Evolutionary conservation across 2,113 vertebrate genomes (phyloP).

Genomic region (Myotis davidii): DNA sequence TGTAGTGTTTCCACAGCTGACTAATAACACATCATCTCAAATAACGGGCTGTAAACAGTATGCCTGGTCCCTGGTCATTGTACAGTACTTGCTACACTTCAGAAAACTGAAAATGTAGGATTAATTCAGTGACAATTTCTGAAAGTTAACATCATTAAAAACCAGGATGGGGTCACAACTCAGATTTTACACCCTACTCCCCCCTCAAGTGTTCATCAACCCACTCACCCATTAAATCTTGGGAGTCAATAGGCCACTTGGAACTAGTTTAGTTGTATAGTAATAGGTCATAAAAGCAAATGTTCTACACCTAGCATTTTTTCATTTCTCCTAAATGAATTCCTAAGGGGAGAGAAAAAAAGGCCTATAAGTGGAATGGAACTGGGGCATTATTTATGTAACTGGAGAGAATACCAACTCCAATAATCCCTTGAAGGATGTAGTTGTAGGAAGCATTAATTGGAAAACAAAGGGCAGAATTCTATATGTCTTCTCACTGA

Average conservation of each 20-base stretch:
- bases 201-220: constrained; percentile 33
- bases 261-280: constrained; percentile 46
- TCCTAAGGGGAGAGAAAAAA: constrained; percentile 35
- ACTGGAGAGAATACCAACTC: constrained; percentile 11
- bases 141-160: background rate
- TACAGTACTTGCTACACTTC: background rate
- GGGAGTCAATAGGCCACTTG: constrained; percentile 51
- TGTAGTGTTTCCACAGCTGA: background rate
- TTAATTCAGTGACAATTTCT: constrained; percentile 22
- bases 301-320: background rate
- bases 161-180: constrained; percentile 5
- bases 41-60: background rate
- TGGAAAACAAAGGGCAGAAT: background rate
- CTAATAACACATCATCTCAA: background rate
- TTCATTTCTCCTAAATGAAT: constrained; percentile 39
- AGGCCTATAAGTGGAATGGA: constrained; percentile 29
- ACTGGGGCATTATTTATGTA: background rate
- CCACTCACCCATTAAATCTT: constrained; percentile 29
- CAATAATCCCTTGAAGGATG: background rate
- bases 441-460: background rate
- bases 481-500: background rate
- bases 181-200: background rate
- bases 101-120: constrained; percentile 28
- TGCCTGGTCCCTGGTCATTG: background rate
- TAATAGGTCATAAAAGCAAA: constrained; percentile 25